Conservation (phyloP, 2,888 invertebrate species). For the Chaitophorus viminalis region DNA sequence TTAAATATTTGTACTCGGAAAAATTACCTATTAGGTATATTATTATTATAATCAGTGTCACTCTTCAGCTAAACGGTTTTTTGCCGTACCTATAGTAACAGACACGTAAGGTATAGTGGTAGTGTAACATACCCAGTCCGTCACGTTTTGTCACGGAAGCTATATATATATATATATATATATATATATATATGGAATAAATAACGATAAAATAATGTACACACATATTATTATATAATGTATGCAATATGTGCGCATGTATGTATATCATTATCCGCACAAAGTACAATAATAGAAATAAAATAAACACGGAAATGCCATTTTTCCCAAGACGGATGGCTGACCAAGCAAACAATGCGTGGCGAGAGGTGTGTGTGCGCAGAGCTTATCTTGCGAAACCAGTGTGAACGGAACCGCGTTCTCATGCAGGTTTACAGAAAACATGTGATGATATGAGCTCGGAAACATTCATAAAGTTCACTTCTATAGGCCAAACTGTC, state of each 20-base stretch:
- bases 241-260: too few species aligned
- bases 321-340: constrained; percentile 42
- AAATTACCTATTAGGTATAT: not conserved
- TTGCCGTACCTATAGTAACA: not conserved
- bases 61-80: not conserved
- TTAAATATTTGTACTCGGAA: too few species aligned
- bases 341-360: constrained; percentile 22
- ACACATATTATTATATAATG: too few species aligned
- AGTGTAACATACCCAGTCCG: not conserved
- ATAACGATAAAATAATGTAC: not conserved
- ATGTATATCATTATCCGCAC: not conserved
- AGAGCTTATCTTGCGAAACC: constrained; percentile 25
- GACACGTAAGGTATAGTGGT: too few species aligned
- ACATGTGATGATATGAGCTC: not conserved
- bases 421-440: not conserved
- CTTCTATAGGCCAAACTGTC: not conserved
- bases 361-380: not conserved
- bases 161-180: too few species aligned
- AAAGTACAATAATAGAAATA: not conserved
- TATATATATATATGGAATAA: too few species aligned
- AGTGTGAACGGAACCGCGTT: constrained; percentile 16
- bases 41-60: not conserved
- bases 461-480: not conserved
- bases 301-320: constrained; percentile 23
- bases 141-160: not conserved